Base-by-base conservation (phyloP, 2,113 vertebrate genomes). In the Psittacus erithacus region DNA sequence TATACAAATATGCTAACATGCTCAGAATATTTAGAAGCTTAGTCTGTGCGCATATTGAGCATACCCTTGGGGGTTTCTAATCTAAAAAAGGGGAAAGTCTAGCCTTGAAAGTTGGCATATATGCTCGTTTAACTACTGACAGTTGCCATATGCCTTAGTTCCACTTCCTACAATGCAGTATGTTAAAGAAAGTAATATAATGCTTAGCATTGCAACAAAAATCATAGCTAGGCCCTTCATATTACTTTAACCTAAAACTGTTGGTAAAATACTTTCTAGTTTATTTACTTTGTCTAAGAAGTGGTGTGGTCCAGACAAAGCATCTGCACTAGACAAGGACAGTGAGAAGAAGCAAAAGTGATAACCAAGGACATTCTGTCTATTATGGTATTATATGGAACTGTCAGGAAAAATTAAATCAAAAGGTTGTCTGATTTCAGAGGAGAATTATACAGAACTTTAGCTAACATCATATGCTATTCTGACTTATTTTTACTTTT, bases 331-430 rank as follows among this genome's bases (percentile, higher is more conserved):
- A 93, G 65, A 41, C 53, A 95, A 96, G 67, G 59, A 62, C 74
- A 77, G 35, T 43, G 59, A 52, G 43, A 75, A 46, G 67, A 93
- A 93, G 24, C 18, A 94, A 80, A 93, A 95, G 9, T 83, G 60
- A 92, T 94, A 92, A 86, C 22, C 65, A 93, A 88, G 79, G 86
- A 94, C 94, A 70, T 94, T 75, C 63, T 83, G 65, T 53, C 55
- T 95, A 17, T 94, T 84, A 77, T 82, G 52, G 76, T 75, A 88
- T 81, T 96, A 57, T 64, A 94, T 55, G 78, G 79, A 94, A 88
- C 92, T 96, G 86, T 95, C 90, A 94, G 41, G 64, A 92, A 90
- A 96, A 97, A 96, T 91, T 95, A 96, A 96, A 95, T 96, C 93
- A 95, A 93, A 94, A 92, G 92, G 84, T 96, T 96, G 90, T 88